Evolutionary conservation across 2,797 vertebrate species (phyloP), one percentile per base, ranked within the genome.

Genomic region (Epinephelus coioides): DNA sequence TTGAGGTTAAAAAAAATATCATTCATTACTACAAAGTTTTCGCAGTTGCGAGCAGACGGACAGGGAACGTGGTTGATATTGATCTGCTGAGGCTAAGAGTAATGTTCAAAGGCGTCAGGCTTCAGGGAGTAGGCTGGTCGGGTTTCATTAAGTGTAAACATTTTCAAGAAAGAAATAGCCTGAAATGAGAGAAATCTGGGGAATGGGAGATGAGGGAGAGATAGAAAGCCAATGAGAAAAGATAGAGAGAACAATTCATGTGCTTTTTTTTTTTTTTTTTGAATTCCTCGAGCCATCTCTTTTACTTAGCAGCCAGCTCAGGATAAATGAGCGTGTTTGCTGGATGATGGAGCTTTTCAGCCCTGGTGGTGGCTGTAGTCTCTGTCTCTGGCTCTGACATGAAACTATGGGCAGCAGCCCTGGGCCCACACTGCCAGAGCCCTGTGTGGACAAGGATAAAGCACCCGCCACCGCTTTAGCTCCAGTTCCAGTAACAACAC

Each of bases 61-160:
- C 34, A 56, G 86, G 70, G 76, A 86, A 68, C n/a, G 34, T 40
- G 53, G 84, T 76, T 81, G 86, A 89, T 90, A 93, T 92, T 91
- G 91, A 93, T 93, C 88, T 86, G 76, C 81, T 79, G 78, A 87
- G 76, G 79, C 83, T 76, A 69, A 89, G 83, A 88, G 88, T 90
- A 86, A 87, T 73, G 83, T 89, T 92, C 88, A 92, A 86, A 91
- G 87, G 81, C 86, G 50, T 54, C 63, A 5, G 59, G 69, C 92
- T 81, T 81, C 65, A 47, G 89, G 88, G 90, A 88, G 73, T 12
- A 40, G 67, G 47, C 75, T 76, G 78, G 69, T 76, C 46, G 65
- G 74, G 69, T 89, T 88, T 91, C 88, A 88, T 93, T 92, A 83
- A 77, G 79, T 50, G 65, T 89, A 90, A 91, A 93, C 84, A 91